Conservation (phyloP, 2,888 invertebrate species). For the Ochlodes sylvanus region DNA sequence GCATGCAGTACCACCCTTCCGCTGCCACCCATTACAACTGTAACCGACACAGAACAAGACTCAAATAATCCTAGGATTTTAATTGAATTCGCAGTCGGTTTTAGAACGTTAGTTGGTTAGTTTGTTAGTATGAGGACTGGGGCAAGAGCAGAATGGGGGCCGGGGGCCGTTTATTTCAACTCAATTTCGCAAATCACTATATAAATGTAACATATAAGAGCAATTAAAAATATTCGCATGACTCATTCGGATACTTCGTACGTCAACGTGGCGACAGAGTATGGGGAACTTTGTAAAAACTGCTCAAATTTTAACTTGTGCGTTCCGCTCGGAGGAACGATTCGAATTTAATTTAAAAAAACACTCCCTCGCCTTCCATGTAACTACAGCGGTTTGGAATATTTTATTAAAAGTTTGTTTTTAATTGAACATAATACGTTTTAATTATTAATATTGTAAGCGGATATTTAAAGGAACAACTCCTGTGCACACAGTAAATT, state of each 20-base stretch:
- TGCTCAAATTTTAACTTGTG: constrained; percentile 22
- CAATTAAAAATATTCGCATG: constrained; percentile 28
- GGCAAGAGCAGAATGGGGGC: too few relatives aligned
- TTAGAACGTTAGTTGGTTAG: too few relatives aligned
- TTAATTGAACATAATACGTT: background rate
- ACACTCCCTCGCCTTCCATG: background rate
- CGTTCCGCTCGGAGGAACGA: constrained; percentile 21
- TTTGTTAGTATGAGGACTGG: too few relatives aligned
- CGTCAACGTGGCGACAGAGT: constrained; percentile 3
- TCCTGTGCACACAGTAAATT: too few relatives aligned
- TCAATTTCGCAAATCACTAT: too few relatives aligned
- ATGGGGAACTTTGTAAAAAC: constrained; percentile 5
- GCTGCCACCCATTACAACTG: too few relatives aligned
- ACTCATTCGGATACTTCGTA: constrained; percentile 22
- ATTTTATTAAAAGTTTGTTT: background rate
- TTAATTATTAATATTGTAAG: background rate
- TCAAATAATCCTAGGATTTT: too few relatives aligned
- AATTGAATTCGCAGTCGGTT: too few relatives aligned
- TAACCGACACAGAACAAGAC: too few relatives aligned
- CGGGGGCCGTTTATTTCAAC: too few relatives aligned
- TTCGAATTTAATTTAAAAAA: constrained; percentile 28
- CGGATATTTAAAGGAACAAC: too few relatives aligned
- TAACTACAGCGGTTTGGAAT: background rate
- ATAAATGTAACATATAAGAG: background rate
- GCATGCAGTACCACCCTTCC: too few relatives aligned